Conservation (phyloP, 1,140 invertebrate genomes). For the Asobara japonica region DNA sequence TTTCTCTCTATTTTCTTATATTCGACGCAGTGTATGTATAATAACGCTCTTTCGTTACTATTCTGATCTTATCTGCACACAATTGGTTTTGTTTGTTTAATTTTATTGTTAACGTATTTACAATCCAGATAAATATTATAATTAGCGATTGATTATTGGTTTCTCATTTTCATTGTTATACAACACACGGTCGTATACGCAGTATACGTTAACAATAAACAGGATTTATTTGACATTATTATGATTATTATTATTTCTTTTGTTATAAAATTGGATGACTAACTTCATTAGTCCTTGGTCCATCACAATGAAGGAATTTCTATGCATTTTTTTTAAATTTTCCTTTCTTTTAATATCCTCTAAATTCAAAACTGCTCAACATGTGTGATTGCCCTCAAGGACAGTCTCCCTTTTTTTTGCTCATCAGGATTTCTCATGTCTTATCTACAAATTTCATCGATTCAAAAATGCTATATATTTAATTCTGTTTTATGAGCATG, state of each 20-base stretch:
- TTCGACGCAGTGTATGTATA: constrained; percentile 18
- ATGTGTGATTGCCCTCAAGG: not conserved
- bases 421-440: not conserved
- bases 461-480: not conserved
- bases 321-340: not conserved
- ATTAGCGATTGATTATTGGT: constrained; percentile 15
- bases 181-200: constrained; percentile 15
- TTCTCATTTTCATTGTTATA: not conserved
- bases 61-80: constrained; percentile 2
- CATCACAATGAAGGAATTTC: constrained; percentile 5
- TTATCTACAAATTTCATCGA: constrained; percentile 7
- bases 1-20: constrained; percentile 38
- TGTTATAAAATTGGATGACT: constrained; percentile 13
- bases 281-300: not conserved
- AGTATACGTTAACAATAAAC: constrained; percentile 18
- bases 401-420: not conserved
- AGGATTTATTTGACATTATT: not conserved
- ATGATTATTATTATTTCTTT: constrained; percentile 12
- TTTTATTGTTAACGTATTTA: constrained; percentile 21
- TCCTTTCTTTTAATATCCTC: constrained; percentile 5
- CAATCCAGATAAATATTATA: constrained; percentile 23
- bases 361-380: not conserved
- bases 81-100: constrained; percentile 16
- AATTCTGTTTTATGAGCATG: not conserved
- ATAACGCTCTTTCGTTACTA: constrained; percentile 11